phyloP scores from a whole-genome alignment of 2,888 invertebrate genomes.

The Tipula vernalis region DNA sequence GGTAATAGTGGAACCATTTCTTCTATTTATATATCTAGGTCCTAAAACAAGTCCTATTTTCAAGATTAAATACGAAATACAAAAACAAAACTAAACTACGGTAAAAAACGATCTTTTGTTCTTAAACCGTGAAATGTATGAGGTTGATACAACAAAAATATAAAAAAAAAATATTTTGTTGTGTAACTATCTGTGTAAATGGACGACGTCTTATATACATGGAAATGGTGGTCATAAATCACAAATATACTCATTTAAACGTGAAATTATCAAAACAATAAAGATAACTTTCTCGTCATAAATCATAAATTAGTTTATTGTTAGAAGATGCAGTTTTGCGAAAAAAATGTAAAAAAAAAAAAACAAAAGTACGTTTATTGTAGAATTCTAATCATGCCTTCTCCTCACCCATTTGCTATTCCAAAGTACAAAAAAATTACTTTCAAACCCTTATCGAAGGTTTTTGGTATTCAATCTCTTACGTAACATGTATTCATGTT shows the following conservation, averaged over 20 bases:
- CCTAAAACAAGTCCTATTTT: neutral
- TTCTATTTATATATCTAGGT: neutral
- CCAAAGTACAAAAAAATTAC: neutral
- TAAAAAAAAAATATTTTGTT: neutral
- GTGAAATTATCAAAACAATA: constrained; percentile 4
- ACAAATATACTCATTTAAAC: neutral
- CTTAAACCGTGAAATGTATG: neutral
- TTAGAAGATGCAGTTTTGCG: neutral
- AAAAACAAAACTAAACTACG: neutral
- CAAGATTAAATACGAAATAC: neutral
- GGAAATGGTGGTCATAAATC: neutral
- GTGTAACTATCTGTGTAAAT: neutral
- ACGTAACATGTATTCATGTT: neutral
- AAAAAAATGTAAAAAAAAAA: neutral
- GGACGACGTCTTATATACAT: neutral
- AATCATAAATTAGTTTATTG: neutral
- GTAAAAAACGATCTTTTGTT: neutral
- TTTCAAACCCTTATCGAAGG: neutral
- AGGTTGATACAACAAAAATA: neutral
- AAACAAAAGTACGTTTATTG: neutral
- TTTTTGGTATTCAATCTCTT: neutral
- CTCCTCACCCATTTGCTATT: neutral
- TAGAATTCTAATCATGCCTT: neutral
- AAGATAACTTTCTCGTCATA: neutral
- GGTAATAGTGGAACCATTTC: neutral